Base-by-base conservation (phyloP, 1,140 invertebrate species). In the Popillia japonica region DNA sequence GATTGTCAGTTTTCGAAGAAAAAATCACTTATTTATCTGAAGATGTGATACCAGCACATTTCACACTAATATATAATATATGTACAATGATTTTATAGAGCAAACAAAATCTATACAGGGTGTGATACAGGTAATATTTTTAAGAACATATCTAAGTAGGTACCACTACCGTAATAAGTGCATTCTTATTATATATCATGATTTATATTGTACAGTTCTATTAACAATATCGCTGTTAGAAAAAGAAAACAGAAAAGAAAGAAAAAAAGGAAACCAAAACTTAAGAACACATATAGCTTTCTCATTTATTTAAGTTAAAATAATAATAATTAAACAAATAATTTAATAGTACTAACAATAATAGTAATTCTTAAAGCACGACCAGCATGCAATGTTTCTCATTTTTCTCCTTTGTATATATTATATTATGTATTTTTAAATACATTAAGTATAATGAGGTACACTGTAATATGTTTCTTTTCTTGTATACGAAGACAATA, bases 331-430 rank as follows among this genome's bases (percentile, higher is more conserved):
- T 68, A 68, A 68, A 68, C 61, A 68, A 68, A 68, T 68, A 68
- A 68, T 68, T 68, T 68, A 68, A 68, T 68, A 27, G 61, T 68
- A 68, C 20, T 68, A 68, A 48, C 44, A 48, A 17, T 48, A 34
- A 27, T 68, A 27, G 27, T 68, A 68, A 68, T 68, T 22, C 20
- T 68, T 68, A 68, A 82, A 81, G 82, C 83, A 84, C 82, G 83
- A 41, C 83, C 83, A 82, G 83, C 84, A 84, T 84, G 83, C 81
- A 82, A 20, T 42, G 73, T 76, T 78, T 77, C 48, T 72, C 48
- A 61, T 59, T 59, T 77, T 78, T 76, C 76, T 79, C 61, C 34
- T 77, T 55, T 55, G 9, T 55, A n/a, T 55, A 6, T 55, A 20
- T 78, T 78, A 77, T 81, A 79, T 77, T 81, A 79, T 74, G 34